A percentile compares a stretch with the other conserved stretches of the same genome.
These are phyloP conservation scores for Alosa alosa DNA, from an alignment of 2,113 vertebrate genomes.

Conservation along the genomic window DNA sequence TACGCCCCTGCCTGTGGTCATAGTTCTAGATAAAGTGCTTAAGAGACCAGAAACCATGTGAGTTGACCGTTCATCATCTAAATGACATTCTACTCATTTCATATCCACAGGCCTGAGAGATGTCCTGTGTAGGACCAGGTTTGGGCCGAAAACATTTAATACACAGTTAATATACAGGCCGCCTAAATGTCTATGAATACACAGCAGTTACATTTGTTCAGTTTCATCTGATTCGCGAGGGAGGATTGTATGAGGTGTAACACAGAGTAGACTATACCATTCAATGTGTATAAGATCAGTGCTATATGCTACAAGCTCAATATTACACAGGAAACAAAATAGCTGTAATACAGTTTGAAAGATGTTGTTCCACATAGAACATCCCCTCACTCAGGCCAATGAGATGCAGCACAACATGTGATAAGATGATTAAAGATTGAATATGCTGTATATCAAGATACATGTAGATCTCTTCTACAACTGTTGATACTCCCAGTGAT, in stretches of 20 bases:
- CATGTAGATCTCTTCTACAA: no score
- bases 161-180: not conserved
- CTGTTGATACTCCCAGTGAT: no score
- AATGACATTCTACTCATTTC: no score
- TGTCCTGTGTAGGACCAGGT: not conserved
- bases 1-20: no score
- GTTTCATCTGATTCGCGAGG: not conserved
- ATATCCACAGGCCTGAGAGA: not conserved
- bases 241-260: not conserved
- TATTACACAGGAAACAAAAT: not conserved
- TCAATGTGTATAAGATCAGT: not conserved
- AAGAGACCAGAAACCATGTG: no score
- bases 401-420: no score
- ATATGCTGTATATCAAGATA: not conserved
- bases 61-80: no score
- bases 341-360: not conserved
- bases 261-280: not conserved
- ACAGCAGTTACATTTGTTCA: not conserved
- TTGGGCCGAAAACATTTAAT: constrained; percentile 56
- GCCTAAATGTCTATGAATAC: not conserved
- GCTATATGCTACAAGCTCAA: no score
- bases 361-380: not conserved
- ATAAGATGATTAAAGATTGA: not conserved
- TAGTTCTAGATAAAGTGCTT: no score
- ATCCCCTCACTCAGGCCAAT: not conserved